Conservation (phyloP, 2,888 invertebrate species). For the Sclerodermus sp. region DNA sequence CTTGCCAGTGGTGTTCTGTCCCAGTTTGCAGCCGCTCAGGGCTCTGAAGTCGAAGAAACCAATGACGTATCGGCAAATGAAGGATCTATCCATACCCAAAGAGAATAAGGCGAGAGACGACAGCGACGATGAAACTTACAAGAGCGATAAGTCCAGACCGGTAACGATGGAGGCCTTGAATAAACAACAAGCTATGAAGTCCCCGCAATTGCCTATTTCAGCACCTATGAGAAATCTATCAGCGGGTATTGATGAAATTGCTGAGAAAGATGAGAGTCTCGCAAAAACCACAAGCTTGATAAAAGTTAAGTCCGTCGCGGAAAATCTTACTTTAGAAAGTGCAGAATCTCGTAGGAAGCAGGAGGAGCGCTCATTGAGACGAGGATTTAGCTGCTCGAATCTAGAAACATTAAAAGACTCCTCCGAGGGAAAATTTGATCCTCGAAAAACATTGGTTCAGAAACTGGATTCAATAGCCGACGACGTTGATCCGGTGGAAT, state of each 20-base stretch:
- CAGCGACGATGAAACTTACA: constrained; percentile 1
- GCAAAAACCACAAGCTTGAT: not conserved
- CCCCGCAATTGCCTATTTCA: not conserved
- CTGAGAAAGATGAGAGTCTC: not conserved
- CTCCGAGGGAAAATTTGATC: constrained; percentile 6
- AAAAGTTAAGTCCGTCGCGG: not conserved
- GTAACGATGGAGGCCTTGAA: constrained; percentile 5
- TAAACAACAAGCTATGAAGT: not conserved
- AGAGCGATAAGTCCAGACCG: not conserved
- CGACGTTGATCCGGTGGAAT: not conserved
- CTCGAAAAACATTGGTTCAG: not conserved
- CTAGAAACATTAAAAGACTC: constrained; percentile 7
- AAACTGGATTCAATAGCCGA: not conserved
- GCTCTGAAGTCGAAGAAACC: constrained; percentile 34
- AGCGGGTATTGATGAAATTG: not conserved
- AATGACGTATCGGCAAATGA: constrained; percentile 3
- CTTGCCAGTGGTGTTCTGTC: constrained; percentile 39
- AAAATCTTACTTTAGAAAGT: not conserved
- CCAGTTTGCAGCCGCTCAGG: constrained; percentile 46
- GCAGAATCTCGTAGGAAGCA: not conserved
- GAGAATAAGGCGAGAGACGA: constrained; percentile 1
- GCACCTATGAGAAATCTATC: not conserved
- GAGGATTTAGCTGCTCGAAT: constrained; percentile 1
- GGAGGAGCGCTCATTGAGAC: not conserved
- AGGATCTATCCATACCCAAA: not conserved